Conservation (phyloP, 2,113 vertebrate genomes). For the Eira barbara region DNA sequence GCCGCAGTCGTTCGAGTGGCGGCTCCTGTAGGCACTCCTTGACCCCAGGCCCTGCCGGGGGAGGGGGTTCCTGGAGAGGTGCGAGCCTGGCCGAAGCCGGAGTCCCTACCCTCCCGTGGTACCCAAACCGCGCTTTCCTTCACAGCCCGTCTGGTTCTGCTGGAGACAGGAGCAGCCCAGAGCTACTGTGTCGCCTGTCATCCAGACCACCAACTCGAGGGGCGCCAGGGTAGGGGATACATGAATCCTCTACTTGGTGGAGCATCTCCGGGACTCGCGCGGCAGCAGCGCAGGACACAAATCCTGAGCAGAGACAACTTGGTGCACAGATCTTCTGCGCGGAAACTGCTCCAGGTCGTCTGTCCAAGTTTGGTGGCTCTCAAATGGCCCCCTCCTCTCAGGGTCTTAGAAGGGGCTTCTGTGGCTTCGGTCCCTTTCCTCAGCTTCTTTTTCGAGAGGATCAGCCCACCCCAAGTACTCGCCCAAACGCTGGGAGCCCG, state of each 20-base stretch:
- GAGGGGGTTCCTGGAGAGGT: background rate
- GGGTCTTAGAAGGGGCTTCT: background rate
- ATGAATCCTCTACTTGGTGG: background rate
- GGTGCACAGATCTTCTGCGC: background rate
- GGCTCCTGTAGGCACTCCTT: background rate
- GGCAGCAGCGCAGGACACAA: background rate
- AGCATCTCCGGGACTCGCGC: background rate
- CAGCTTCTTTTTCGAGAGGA: background rate
- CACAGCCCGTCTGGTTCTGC: background rate
- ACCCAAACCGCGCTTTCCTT: background rate
- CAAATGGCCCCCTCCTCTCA: rapidly evolving
- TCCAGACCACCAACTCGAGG: background rate
- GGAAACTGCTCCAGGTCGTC: background rate
- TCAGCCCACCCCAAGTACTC: background rate
- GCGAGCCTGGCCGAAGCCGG: background rate
- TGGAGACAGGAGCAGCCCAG: background rate
- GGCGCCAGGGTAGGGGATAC: background rate
- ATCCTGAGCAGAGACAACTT: background rate
- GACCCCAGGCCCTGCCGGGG: background rate
- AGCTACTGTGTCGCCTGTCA: background rate
- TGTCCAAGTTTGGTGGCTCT: background rate
- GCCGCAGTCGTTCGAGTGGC: background rate
- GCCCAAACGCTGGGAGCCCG: background rate
- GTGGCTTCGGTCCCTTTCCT: background rate
- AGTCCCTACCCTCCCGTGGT: background rate